Base-by-base conservation (phyloP, 2,797 vertebrate genomes). In the Okamejei kenojei region DNA sequence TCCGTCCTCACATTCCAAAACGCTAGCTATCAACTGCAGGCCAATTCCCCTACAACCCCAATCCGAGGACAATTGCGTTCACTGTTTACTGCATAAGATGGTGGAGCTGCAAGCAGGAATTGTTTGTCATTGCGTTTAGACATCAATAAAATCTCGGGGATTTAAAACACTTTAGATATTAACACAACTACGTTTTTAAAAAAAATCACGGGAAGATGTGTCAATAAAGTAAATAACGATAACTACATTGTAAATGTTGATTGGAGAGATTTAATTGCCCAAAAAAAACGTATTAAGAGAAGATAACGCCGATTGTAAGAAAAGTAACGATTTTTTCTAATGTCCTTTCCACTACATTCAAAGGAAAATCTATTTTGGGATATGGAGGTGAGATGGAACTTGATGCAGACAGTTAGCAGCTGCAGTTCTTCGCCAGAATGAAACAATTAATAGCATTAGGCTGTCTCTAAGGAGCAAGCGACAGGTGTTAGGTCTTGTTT, bases 401-500 rank as follows among this genome's bases (percentile, higher is more conserved):
- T 54, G 2, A 95, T 95, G 95, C 95, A 95, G 96, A 93, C 96
- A 97, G 97, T 96, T 97, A 97, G 97, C 97, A 97, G 97, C 97
- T 97, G 97, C 96, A 96, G 95, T 95, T 96, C 95, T 96, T 96
- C 94, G 95, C 94, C 94, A 94, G 95, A 96, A 95, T 94, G 95
- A 96, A 95, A 96, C 96, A 95, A 96, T 95, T 96, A 95, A 96
- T 96, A 96, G 97, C 96, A 94, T 96, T 95, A 95, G 94, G 95
- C 95, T 95, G 96, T 96, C 96, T 96, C 97, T 93, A 96, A 97
- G 97, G 97, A 96, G 96, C 71, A 76, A 96, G 96, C 96, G 97
- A 98, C 98, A 98, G 98, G 97, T 98, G 98, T 98, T 97, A 93
- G 93, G 94, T 96, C 95, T 95, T 94, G 93, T 95, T 96, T 96